Evolutionary conservation across 2,113 vertebrate species (phyloP).

Genomic region (Arothron firmamentum): DNA sequence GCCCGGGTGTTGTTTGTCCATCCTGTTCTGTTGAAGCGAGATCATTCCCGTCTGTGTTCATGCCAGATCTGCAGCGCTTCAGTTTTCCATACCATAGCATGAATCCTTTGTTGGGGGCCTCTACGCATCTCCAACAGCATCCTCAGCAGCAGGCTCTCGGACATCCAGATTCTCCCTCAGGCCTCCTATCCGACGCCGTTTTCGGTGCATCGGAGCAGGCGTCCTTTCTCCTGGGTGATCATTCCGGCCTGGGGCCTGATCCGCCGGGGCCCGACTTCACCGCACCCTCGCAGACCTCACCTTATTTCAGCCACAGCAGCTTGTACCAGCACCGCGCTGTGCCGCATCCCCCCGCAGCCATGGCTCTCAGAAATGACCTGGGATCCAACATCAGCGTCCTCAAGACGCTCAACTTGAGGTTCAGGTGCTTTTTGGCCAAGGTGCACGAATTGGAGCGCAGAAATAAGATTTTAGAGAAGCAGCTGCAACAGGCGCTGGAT

Average conservation of each 20-base stretch:
- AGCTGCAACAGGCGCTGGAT: slow-evolving; percentile 89
- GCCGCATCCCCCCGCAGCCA: slow-evolving; percentile 81
- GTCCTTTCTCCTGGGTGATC: slow-evolving; percentile 60
- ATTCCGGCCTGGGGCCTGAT: slow-evolving; percentile 48
- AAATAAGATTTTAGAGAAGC: slow-evolving; percentile 91
- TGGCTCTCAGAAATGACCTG: slow-evolving; percentile 93
- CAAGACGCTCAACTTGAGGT: slow-evolving; percentile 92
- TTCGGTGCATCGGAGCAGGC: slow-evolving; percentile 61
- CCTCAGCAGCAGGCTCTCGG: slow-evolving; percentile 73
- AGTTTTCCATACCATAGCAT: slow-evolving; percentile 81
- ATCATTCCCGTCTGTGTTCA: slow-evolving; percentile 67
- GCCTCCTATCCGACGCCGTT: slow-evolving; percentile 66
- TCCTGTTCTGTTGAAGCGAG: slow-evolving; percentile 42
- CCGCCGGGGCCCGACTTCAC: slow-evolving; percentile 58
- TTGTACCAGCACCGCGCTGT: slow-evolving; percentile 46
- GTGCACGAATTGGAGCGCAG: slow-evolving; percentile 93
- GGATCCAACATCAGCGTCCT: slow-evolving; percentile 96
- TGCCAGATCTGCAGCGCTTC: slow-evolving; percentile 81
- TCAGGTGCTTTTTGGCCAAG: slow-evolving; percentile 94
- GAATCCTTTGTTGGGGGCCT: slow-evolving; percentile 87
- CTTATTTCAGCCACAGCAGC: slow-evolving; percentile 46
- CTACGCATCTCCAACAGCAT: slow-evolving; percentile 77
- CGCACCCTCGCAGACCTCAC: slow-evolving; percentile 45
- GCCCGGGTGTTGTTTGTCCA: not conserved
- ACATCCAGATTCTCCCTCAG: slow-evolving; percentile 76